Evolutionary conservation across 2,888 invertebrate species (phyloP).

Genomic region (Folsomia manolachei): DNA sequence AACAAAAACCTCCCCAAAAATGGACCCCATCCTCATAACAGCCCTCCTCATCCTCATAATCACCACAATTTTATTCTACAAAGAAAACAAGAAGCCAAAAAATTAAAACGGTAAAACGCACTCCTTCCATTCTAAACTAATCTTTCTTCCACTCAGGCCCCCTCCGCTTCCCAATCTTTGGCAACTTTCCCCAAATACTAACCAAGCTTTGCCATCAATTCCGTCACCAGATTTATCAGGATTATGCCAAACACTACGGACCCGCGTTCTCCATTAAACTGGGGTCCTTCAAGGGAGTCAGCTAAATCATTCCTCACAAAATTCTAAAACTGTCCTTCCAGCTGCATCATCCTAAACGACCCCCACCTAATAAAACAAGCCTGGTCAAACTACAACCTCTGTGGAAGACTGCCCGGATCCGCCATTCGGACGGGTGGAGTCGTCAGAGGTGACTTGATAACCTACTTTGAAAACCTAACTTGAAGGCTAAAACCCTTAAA

Average conservation of each 20-base stretch:
- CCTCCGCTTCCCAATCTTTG: slow-evolving; percentile 26
- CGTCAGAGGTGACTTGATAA: too few relatives aligned
- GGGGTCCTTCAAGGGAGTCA: slow-evolving; percentile 20
- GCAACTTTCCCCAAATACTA: slow-evolving; percentile 30
- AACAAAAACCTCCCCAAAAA: background rate
- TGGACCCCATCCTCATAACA: background rate
- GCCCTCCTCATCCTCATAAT: background rate
- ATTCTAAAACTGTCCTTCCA: too few relatives aligned
- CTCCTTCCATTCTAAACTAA: too few relatives aligned
- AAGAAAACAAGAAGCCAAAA: background rate
- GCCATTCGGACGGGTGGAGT: slow-evolving; percentile 34
- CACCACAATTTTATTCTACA: background rate
- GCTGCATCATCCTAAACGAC: slow-evolving; percentile 35
- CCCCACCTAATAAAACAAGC: slow-evolving; percentile 34
- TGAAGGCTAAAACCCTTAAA: too few relatives aligned
- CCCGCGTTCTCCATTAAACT: slow-evolving; percentile 29
- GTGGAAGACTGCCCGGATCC: slow-evolving; percentile 33
- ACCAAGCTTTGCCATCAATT: slow-evolving; percentile 13
- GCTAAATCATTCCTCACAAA: background rate
- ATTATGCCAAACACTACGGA: slow-evolving; percentile 29
- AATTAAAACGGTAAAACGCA: too few relatives aligned
- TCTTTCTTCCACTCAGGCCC: too few relatives aligned
- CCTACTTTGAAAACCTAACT: too few relatives aligned
- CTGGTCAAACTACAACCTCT: slow-evolving; percentile 29
- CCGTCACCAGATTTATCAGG: slow-evolving; percentile 1